Evolutionary conservation across 2,797 vertebrate genomes (phyloP).

Genomic region (Micromesistius poutassou): DNA sequence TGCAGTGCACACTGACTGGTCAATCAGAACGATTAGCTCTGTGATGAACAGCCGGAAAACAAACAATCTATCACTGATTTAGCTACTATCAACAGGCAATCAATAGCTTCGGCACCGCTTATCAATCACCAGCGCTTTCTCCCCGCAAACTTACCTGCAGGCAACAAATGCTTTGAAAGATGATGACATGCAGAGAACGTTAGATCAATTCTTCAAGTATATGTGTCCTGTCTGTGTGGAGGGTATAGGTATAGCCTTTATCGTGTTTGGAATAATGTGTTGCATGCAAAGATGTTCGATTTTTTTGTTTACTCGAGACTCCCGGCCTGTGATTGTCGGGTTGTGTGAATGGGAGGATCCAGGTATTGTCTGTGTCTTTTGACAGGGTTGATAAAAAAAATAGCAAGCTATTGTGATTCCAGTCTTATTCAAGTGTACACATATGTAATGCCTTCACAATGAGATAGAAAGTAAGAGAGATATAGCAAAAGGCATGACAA

Average conservation of each 20-base stretch:
- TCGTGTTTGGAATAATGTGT: too few species aligned
- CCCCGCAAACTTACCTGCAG: not conserved
- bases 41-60: constrained; percentile 38
- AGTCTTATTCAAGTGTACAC: not conserved
- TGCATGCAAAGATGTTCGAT: not conserved
- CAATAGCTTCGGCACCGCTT: constrained; percentile 25
- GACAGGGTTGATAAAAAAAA: not conserved
- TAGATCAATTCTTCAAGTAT: not conserved
- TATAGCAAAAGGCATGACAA: constrained; percentile 31
- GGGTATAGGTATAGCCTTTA: not conserved
- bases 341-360: too few species aligned
- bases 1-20: constrained; percentile 22
- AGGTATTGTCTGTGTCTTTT: not conserved
- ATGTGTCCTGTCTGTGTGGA: not conserved
- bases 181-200: not conserved
- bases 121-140: constrained; percentile 23
- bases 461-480: constrained; percentile 16
- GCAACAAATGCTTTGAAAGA: not conserved
- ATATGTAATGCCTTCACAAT: too few species aligned
- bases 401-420: not conserved
- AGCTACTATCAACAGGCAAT: constrained; percentile 43
- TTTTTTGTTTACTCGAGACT: not conserved
- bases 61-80: constrained; percentile 48
- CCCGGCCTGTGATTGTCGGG: too few species aligned
- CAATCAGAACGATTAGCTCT: constrained; percentile 34